phyloP scores from a whole-genome alignment of 2,113 vertebrate genomes.

The Actenoides lindsayi region DNA sequence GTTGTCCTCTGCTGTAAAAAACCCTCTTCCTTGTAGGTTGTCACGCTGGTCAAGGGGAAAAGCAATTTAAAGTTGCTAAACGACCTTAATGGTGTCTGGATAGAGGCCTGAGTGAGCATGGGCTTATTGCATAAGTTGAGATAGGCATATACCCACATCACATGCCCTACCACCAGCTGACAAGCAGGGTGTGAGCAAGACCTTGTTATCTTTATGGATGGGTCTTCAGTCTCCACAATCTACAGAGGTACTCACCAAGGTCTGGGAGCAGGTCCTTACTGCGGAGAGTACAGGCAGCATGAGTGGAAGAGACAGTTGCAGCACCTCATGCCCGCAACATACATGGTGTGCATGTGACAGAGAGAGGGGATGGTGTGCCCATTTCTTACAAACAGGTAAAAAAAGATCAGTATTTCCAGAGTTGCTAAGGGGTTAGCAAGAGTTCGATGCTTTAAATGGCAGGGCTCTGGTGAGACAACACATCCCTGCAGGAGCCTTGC shows the following conservation, averaged over 20 bases:
- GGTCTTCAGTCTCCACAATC: not conserved
- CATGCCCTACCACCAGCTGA: not conserved
- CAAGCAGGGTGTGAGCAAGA: not conserved
- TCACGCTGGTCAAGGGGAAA: not conserved
- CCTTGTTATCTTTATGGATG: not conserved
- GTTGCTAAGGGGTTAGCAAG: conserved; percentile 12
- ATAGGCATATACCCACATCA: accelerated
- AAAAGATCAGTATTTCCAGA: not conserved
- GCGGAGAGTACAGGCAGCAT: not conserved
- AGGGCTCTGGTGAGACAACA: not conserved
- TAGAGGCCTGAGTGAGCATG: not conserved
- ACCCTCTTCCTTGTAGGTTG: not conserved
- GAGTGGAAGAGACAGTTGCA: not conserved
- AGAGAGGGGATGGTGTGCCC: not conserved
- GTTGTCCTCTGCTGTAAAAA: not conserved
- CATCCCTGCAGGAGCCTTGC: conserved; percentile 17
- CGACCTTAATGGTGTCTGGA: not conserved
- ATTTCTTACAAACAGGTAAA: not conserved
- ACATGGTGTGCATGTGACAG: accelerated
- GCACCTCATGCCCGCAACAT: not conserved
- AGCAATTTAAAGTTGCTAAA: not conserved
- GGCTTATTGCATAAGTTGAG: not conserved
- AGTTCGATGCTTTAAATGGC: conserved; percentile 28
- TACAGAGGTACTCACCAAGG: not conserved
- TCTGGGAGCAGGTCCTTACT: not conserved